Evolutionary conservation across 2,113 vertebrate genomes (phyloP), one percentile per base, ranked within the genome.

Genomic region (Zapus hudsonius): DNA sequence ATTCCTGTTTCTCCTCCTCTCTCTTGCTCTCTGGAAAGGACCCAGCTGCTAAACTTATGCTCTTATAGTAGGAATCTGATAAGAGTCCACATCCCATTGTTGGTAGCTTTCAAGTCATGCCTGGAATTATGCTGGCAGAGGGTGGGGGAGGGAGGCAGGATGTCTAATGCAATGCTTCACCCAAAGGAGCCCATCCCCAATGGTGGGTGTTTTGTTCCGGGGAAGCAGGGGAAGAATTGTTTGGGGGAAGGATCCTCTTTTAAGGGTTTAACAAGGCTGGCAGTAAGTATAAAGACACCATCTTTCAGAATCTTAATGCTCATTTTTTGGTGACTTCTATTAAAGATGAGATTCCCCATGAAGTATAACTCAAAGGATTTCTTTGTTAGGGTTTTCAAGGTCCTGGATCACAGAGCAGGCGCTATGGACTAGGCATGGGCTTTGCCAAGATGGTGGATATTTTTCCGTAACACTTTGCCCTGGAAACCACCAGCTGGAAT

Each of bases 371-470:
- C 27, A 52, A 87, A 91, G 69, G 29, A 20, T 31, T 19, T 78
- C 70, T 91, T 79, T 78, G 78, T 66, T 85, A 38, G 44, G 44
- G 31, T 87, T 79, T 63, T 90, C 66, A 92, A 89, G 55, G 25
- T 5, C 83, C 44, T 80, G 7, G n/a, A 33, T 78, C 12, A 59
- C 1, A 55, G 29, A 1, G 10, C 2, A 61, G 66, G n/a, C 15
- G 38, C 61, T 44, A 22, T 2, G 27, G 61, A n/a, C 4, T 23
- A 11, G 23, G 10, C 12, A 11, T 66, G 64, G 89, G 12, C 57
- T 82, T 85, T 76, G 79, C 67, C 7, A 92, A 74, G 83, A 38
- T 25, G 31, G 38, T 44, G 55, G 38, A 31, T 75, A 63, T n/a
- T 33, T 57, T 47, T 42, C 59, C 12, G 79, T 67, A 29, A 84